A percentile compares a stretch with the other conserved stretches of the same genome.
Conservation (phyloP, 1,140 invertebrate species). For the Cydia fagiglandana region DNA sequence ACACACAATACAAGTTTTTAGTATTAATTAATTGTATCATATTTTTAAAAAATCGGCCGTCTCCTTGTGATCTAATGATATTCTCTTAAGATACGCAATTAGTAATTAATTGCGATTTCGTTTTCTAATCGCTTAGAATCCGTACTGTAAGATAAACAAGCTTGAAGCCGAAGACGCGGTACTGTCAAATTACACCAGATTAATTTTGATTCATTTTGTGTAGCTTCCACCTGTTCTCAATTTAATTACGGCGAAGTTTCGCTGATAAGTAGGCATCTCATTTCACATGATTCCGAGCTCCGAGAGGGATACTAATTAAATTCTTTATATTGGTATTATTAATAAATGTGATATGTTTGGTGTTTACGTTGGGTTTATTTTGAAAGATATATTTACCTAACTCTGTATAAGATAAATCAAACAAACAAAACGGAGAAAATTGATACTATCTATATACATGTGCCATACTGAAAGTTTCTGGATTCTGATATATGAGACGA, state of each 20-base stretch:
- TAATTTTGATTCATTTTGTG: constrained; percentile 68
- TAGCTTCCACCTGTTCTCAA: constrained; percentile 62
- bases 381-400: too few species aligned
- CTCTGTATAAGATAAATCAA: too few species aligned
- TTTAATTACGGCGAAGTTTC: constrained; percentile 62
- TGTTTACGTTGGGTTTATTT: background rate
- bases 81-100: background rate
- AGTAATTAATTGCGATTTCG: background rate
- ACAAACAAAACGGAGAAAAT: too few species aligned
- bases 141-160: constrained; percentile 25
- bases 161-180: constrained; percentile 47
- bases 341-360: constrained; percentile 25
- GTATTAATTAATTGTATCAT: background rate
- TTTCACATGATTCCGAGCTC: constrained; percentile 55
- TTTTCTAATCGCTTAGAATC: background rate
- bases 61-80: background rate
- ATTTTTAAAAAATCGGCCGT: background rate
- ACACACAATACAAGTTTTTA: background rate
- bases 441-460: too few species aligned
- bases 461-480: too few species aligned
- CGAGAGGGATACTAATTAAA: constrained; percentile 58
- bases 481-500: too few species aligned
- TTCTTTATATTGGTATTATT: constrained; percentile 47
- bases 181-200: constrained; percentile 59
- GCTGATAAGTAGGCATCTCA: constrained; percentile 62